Conservation (phyloP, 2,113 vertebrate species). For the Scatophagus argus region DNA sequence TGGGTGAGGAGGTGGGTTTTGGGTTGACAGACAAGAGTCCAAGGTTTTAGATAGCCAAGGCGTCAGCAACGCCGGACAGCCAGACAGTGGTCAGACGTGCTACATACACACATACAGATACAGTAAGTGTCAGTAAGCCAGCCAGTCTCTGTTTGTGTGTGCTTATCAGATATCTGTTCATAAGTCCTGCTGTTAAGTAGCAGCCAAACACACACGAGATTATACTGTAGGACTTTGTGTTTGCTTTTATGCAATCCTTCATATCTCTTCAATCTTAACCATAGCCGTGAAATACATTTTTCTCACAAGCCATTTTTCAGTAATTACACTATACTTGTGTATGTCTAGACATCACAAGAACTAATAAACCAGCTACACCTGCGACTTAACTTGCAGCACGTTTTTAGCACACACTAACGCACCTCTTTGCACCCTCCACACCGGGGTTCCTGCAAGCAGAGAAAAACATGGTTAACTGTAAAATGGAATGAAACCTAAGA, state of each 20-base stretch:
- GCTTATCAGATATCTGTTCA: conserved; percentile 54
- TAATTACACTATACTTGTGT: conserved; percentile 16
- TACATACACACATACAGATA: background rate
- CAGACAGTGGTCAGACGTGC: conserved; percentile 61
- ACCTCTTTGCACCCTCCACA: background rate
- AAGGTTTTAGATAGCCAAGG: conserved; percentile 72
- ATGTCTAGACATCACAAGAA: conserved; percentile 44
- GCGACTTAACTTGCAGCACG: conserved; percentile 1
- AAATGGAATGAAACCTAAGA: background rate
- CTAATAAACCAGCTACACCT: conserved; percentile 2
- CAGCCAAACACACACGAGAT: conserved; percentile 26
- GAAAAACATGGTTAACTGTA: background rate
- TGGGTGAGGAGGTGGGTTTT: conserved; percentile 5
- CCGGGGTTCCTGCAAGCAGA: background rate
- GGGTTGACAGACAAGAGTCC: conserved; percentile 42
- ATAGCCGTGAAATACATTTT: conserved; percentile 20
- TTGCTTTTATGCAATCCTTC: conserved; percentile 17
- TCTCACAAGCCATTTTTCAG: conserved; percentile 10
- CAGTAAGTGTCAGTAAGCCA: conserved; percentile 35
- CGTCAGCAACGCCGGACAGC: conserved; percentile 64
- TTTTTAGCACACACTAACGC: background rate
- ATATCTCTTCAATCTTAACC: conserved; percentile 13
- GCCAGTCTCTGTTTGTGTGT: conserved; percentile 57
- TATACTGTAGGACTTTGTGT: conserved; percentile 26
- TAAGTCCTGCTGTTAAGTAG: conserved; percentile 29